Evolutionary conservation across 2,113 vertebrate genomes (phyloP), one percentile per base, ranked within the genome.

Genomic region (Antechinus stuartii): DNA sequence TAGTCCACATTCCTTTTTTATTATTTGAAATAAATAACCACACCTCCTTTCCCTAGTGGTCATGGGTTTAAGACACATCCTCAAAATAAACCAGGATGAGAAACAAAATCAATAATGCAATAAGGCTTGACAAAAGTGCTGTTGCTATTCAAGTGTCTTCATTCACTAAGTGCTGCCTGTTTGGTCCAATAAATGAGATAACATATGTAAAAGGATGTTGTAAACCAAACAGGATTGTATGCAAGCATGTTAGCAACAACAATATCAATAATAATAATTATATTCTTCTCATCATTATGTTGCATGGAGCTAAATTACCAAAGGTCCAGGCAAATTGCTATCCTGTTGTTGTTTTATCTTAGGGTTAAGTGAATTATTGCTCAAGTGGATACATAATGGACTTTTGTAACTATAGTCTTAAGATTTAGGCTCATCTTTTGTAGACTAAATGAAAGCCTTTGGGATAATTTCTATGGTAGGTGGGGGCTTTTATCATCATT

Each of bases 21-120:
- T 97, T 94, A 94, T 92, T 92, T 95, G 95, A 91, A 96, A 95
- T 92, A 95, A 96, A 97, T 91, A 93, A 91, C 35, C 35, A 25
- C 92, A 12, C 47, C 47, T 12, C 42, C 50, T 90, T 90, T 95
- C 89, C 54, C 95, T 42, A 46, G 89, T 52, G 93, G 95, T 42
- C 94, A 42, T 8, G 12, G 84, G n/a, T 55, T 96, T 95, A 93
- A 93, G 84, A 91, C 84, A 92, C 90, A 92, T 96, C 50, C 90
- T 54, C 61, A 3, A 55, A 95, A 93, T 96, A 95, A 95, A 93
- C 61, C 46, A 61, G 91, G 90, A 93, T 93, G 95, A 96, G 90
- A 95, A 89, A 95, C 68, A 92, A 93, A 96, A 92, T 95, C 95
- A 26, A 89, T 95, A 96, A 91, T 2, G 46, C 91, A 42, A 53